Percentiles rank a stretch among this genome's conserved stretches.
phyloP scores from a whole-genome alignment of 2,113 vertebrate species.

The Pteronura brasiliensis region DNA sequence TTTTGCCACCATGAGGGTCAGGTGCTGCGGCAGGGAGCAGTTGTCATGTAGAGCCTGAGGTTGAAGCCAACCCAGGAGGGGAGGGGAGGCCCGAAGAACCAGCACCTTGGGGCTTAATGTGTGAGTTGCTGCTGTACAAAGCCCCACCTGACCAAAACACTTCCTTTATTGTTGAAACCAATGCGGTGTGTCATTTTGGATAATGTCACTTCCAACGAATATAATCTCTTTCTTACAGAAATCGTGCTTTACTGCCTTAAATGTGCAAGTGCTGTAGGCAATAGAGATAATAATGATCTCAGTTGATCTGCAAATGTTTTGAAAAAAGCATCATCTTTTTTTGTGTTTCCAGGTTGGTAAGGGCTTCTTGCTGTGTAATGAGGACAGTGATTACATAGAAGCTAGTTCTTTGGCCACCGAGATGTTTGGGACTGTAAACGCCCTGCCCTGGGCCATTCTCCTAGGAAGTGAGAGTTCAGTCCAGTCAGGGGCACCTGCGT shows the following conservation, averaged over 20 bases:
- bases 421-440: neutral
- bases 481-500: neutral
- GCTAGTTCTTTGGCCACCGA: conserved; percentile 3
- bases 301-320: neutral
- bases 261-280: neutral
- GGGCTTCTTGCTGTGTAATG: neutral
- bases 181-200: neutral
- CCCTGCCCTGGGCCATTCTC: neutral
- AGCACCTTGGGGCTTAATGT: neutral
- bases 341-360: neutral
- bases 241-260: neutral
- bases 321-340: neutral
- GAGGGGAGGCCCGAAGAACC: neutral
- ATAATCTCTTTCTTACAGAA: neutral
- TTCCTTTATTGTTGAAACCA: neutral
- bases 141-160: neutral
- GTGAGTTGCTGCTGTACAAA: neutral
- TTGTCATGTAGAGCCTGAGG: neutral
- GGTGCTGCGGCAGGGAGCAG: accelerated
- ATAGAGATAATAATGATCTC: neutral
- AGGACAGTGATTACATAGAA: neutral
- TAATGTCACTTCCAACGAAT: neutral
- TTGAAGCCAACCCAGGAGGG: neutral
- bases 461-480: neutral
- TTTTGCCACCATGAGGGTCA: neutral